These are phyloP conservation scores for Caenorhabditis japonica DNA, from an alignment of 2,888 invertebrate species.

Conservation along the genomic window DNA sequence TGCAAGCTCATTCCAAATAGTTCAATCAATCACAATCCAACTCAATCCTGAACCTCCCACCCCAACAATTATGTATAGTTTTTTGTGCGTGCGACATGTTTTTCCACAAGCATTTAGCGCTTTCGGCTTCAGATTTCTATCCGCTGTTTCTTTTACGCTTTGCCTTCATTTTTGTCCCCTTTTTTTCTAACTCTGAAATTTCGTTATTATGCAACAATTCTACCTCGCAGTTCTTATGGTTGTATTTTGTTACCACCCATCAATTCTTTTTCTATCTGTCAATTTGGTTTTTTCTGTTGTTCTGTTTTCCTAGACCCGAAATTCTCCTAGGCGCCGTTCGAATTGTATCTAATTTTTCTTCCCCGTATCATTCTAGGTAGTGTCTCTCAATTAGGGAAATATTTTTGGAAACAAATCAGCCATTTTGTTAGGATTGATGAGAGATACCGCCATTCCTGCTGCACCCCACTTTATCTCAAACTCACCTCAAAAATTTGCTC, in stretches of 20 bases:
- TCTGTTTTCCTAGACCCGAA: constrained; percentile 39
- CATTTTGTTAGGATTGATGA: constrained; percentile 44
- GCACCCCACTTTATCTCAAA: constrained; percentile 38
- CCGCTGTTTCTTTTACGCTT: constrained; percentile 40
- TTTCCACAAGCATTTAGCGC: constrained; percentile 37
- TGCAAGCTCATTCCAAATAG: constrained; percentile 43
- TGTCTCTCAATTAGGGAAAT: constrained; percentile 34
- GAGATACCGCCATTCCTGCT: constrained; percentile 39
- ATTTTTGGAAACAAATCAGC: too few relatives aligned
- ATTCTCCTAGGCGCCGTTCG: constrained; percentile 36
- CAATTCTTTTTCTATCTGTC: constrained; percentile 28
- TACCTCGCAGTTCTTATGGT: constrained; percentile 24
- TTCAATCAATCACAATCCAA: constrained; percentile 16
- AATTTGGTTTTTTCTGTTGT: constrained; percentile 12
- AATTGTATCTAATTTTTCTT: constrained; percentile 28
- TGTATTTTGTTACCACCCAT: constrained; percentile 17
- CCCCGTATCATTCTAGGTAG: constrained; percentile 1
- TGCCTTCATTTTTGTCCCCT: neutral
- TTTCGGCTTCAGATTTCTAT: constrained; percentile 54
- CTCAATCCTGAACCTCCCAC: constrained; percentile 4
- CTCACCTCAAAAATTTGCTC: constrained; percentile 37
- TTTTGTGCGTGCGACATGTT: constrained; percentile 20
- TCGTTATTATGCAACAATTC: constrained; percentile 57
- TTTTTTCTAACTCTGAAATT: constrained; percentile 33
- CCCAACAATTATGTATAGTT: constrained; percentile 34